Evolutionary conservation across 2,797 vertebrate genomes (phyloP).

Genomic region (Epinephelus coioides): DNA sequence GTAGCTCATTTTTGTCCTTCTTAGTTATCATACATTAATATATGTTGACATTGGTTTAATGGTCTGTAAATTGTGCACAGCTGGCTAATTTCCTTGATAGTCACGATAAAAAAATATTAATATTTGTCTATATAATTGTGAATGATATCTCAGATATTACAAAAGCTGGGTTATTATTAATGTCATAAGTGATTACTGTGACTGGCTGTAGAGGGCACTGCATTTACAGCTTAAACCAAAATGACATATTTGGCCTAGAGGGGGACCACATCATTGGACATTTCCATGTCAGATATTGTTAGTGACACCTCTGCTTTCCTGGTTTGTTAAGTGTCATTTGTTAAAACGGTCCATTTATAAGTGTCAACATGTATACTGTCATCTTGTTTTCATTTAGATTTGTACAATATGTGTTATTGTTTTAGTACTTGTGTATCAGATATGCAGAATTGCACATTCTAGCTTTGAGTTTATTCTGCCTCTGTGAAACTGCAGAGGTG

Average conservation of each 20-base stretch:
- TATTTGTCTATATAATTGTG: background rate
- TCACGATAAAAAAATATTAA: background rate
- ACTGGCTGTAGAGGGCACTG: slow-evolving; percentile 32
- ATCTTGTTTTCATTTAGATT: background rate
- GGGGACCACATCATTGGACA: background rate
- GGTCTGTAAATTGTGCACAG: background rate
- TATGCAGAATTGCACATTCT: background rate
- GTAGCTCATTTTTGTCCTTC: background rate
- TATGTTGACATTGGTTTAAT: background rate
- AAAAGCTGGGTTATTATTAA: background rate
- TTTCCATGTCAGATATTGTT: background rate
- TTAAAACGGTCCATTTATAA: background rate
- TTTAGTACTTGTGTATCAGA: background rate
- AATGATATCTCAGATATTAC: background rate
- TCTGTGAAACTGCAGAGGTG: background rate
- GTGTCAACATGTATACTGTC: background rate
- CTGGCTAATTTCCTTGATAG: background rate
- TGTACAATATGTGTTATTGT: background rate
- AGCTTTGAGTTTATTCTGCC: background rate
- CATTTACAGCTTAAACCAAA: background rate
- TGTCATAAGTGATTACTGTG: background rate
- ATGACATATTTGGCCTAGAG: too few relatives aligned
- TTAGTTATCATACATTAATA: background rate
- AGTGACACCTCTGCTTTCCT: slow-evolving; percentile 6
- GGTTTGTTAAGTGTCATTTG: background rate